Conservation (phyloP, 2,113 vertebrate genomes). For the Origma solitaria region DNA sequence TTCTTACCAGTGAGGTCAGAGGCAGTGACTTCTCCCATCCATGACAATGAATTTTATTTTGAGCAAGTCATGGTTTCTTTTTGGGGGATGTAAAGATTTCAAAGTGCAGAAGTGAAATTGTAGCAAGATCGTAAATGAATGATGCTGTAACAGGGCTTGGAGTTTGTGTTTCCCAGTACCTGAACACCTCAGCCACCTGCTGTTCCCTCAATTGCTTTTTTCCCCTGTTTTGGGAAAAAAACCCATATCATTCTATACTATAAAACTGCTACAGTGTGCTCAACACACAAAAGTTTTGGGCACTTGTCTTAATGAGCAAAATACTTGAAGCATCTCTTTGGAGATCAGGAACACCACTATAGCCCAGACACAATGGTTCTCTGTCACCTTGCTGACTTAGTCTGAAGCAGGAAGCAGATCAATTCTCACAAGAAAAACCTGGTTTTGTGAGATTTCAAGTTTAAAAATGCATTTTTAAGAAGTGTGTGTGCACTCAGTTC, state of each 20-base stretch:
- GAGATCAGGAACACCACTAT: not conserved
- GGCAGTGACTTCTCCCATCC: not conserved
- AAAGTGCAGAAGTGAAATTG: not conserved
- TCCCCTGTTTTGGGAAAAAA: not conserved
- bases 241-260: not conserved
- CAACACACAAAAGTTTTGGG: not conserved
- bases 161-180: not conserved
- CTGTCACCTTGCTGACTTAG: not conserved
- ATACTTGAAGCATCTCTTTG: not conserved
- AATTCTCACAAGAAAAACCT: not conserved
- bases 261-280: not conserved
- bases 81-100: not conserved
- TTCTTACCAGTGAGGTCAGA: not conserved
- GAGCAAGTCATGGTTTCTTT: not conserved
- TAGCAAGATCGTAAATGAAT: not conserved
- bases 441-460: not conserved
- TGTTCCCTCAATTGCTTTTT: not conserved
- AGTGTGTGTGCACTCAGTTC: not conserved
- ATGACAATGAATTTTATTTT: not conserved
- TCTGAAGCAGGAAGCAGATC: not conserved
- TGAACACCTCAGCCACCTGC: not conserved
- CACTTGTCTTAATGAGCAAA: not conserved
- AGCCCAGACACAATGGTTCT: not conserved
- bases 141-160: not conserved
- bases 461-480: not conserved